A percentile compares a stretch with the other conserved stretches of the same genome.
phyloP scores from a whole-genome alignment of 2,113 vertebrate genomes.

The Pterocles burchelli region DNA sequence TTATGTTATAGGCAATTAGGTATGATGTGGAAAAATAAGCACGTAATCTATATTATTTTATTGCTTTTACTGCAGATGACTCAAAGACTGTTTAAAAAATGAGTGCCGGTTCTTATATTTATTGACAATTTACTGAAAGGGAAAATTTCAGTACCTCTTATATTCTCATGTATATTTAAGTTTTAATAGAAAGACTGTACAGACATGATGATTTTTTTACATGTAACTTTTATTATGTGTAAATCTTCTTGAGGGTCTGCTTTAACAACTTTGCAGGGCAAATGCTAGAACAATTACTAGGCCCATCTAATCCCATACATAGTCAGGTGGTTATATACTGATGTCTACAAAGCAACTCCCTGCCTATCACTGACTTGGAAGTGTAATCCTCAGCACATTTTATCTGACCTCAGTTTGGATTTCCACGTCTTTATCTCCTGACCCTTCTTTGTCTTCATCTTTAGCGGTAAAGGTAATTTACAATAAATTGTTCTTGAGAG shows the following conservation, averaged over 20 bases:
- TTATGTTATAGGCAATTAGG: slow-evolving; percentile 61
- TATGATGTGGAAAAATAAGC: slow-evolving; percentile 67
- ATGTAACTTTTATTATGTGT: not conserved
- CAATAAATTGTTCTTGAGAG: not conserved
- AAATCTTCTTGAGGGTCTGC: not conserved
- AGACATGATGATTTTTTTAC: not conserved
- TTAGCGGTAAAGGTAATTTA: slow-evolving; percentile 16
- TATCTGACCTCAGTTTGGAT: slow-evolving; percentile 19
- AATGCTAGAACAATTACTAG: not conserved
- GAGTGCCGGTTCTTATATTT: slow-evolving; percentile 20
- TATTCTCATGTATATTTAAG: not conserved
- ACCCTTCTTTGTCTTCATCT: slow-evolving; percentile 1
- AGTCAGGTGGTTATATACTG: not conserved
- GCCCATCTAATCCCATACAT: not conserved
- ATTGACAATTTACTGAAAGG: not conserved
- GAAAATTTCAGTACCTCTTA: not conserved
- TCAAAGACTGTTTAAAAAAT: slow-evolving; percentile 53
- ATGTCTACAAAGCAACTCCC: not conserved
- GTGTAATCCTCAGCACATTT: slow-evolving; percentile 16
- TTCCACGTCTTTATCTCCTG: not conserved
- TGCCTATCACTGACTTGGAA: not conserved
- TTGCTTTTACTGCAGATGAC: slow-evolving; percentile 26
- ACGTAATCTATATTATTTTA: slow-evolving; percentile 54
- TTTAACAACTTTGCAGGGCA: not conserved
- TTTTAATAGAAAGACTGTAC: not conserved